Evolutionary conservation across 2,888 invertebrate genomes (phyloP), one percentile per base, ranked within the genome.

Genomic region (Drosophila ezoana): DNA sequence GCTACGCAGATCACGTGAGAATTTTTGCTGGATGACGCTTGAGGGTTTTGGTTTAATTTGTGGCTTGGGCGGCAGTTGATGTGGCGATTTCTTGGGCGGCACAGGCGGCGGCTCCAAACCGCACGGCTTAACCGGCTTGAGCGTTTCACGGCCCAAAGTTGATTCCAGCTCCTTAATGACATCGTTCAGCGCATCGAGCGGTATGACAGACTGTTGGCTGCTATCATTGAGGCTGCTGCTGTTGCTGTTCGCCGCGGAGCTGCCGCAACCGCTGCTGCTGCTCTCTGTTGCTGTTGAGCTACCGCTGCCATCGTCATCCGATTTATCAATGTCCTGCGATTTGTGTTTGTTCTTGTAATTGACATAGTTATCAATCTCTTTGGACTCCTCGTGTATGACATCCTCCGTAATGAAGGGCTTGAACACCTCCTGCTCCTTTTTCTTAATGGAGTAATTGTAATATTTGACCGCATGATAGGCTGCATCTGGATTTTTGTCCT

Each of bases 401-500:
- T 96, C 95, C 85, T 96, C 95, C 0, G 97, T 97, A n/a, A 96
- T 94, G 75, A 97, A 95, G 0, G 95, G 96, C 90, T 97, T 97
- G 89, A 96, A 96, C 47, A 95, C 95, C 56, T 94, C 94, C 47
- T 94, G 94, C 49, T 95, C 95, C 82, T 96, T 96, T 85, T 97
- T 96, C 89, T 97, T 96, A 78, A 97, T 96, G 10, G 96, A 96
- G 92, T 96, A 96, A 91, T 97, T 97, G 91, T 97, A 98, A 90
- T 96, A 97, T 89, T 97, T 97, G 56, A 98, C 95, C 28, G 98
- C 98, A 90, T 97, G 96, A 60, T 97, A 95, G 1, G 97, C 97
- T 38, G 98, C 98, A 86, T 95, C 95, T 3, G 98, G 98, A 93
- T 98, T 97, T 86, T 97, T 95, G 91, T 95, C 95, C 92, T 98